phyloP scores from a whole-genome alignment of 2,888 invertebrate genomes.

The Orthonychiurus folsomi region DNA sequence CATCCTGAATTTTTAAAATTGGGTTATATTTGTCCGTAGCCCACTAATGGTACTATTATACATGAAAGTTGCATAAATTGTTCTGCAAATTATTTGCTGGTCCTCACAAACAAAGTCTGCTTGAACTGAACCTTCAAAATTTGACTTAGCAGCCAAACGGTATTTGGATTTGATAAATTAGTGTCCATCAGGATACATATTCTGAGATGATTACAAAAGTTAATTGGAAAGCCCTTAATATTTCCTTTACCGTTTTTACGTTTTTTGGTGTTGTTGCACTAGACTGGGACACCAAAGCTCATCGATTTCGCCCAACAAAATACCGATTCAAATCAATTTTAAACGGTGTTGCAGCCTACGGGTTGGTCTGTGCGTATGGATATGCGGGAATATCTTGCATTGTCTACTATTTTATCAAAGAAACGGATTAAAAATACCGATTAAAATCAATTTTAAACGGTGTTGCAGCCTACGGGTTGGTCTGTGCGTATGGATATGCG shows the following conservation, averaged over 20 bases:
- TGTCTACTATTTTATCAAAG: not conserved
- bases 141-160: too few species aligned
- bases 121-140: too few species aligned
- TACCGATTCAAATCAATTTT: not conserved
- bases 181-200: too few species aligned
- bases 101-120: too few species aligned
- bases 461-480: not conserved
- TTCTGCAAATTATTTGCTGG: too few species aligned
- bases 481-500: not conserved
- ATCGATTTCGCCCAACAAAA: not conserved
- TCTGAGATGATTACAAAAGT: too few species aligned
- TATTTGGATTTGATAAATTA: too few species aligned
- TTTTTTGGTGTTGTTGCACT: not conserved
- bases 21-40: too few species aligned
- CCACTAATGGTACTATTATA: too few species aligned
- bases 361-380: not conserved
- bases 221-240: too few species aligned
- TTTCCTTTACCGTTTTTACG: not conserved
- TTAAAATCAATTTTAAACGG: not conserved
- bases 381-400: not conserved
- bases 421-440: not conserved
- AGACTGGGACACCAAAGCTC: slow-evolving; percentile 1
- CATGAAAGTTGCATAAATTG: too few species aligned
- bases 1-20: too few species aligned
- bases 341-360: not conserved